Conservation (phyloP, 2,113 vertebrate genomes). For the Lynx canadensis region DNA sequence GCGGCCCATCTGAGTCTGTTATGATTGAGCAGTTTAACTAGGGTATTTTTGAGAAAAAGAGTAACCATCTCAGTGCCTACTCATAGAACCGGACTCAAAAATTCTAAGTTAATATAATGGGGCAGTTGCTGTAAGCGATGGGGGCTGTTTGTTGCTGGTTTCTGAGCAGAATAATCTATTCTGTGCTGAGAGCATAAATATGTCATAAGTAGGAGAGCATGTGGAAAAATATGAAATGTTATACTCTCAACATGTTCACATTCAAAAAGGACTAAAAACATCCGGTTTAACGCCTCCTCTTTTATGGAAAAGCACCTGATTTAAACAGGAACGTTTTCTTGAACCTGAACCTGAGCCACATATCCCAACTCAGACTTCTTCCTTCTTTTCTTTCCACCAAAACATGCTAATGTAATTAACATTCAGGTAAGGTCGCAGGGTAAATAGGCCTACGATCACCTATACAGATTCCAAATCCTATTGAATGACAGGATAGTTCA, state of each 20-base stretch:
- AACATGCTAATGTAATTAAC: background rate
- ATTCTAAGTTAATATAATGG: background rate
- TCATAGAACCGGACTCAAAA: background rate
- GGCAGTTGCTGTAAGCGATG: background rate
- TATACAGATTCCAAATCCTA: background rate
- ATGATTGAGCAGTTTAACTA: background rate
- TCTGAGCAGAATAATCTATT: background rate
- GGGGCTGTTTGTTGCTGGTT: background rate
- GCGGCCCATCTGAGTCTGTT: background rate
- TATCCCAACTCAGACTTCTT: background rate
- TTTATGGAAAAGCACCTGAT: conserved; percentile 31
- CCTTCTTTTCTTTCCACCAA: background rate
- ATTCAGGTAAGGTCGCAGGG: background rate
- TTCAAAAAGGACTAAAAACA: background rate
- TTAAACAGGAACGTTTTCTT: background rate
- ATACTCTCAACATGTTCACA: background rate
- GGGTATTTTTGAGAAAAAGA: background rate
- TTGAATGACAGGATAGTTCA: background rate
- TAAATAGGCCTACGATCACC: background rate
- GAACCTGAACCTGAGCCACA: background rate
- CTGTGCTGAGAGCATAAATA: background rate
- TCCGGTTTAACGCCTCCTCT: background rate
- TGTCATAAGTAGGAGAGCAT: background rate
- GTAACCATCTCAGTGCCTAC: background rate
- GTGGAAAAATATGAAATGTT: background rate